These are phyloP conservation scores for Thymallus thymallus DNA, from an alignment of 2,113 vertebrate species.

Conservation along the genomic window DNA sequence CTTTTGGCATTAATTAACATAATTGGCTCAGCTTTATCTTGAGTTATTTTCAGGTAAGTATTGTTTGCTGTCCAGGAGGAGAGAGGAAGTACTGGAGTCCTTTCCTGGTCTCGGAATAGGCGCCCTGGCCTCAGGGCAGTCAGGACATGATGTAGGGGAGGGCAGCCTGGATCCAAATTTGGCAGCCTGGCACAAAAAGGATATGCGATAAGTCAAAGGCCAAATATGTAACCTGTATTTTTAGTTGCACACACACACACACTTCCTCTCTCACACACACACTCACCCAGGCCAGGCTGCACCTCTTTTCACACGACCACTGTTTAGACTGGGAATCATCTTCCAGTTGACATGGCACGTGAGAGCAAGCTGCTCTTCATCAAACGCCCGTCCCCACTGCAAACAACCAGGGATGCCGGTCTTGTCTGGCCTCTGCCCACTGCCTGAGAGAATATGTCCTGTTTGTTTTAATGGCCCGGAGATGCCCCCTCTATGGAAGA, in stretches of 20 bases:
- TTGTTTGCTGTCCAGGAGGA: constrained; percentile 52
- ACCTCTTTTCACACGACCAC: constrained; percentile 35
- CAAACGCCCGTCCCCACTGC: constrained; percentile 29
- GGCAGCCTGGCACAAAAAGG: constrained; percentile 60
- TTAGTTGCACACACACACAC: constrained; percentile 18
- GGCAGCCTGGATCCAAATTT: constrained; percentile 57
- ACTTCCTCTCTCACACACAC: background rate
- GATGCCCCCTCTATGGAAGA: constrained; percentile 10
- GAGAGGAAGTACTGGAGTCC: constrained; percentile 31
- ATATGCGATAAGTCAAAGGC: constrained; percentile 58
- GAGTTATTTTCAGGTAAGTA: constrained; percentile 60
- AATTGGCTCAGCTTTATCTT: constrained; percentile 32
- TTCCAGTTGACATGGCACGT: constrained; percentile 58
- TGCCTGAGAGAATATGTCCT: constrained; percentile 33
- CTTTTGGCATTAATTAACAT: constrained; percentile 14
- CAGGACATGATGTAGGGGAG: constrained; percentile 44
- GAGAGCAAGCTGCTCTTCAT: constrained; percentile 49
- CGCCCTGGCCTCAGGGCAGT: constrained; percentile 30
- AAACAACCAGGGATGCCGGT: constrained; percentile 50
- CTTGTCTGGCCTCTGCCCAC: constrained; percentile 14
- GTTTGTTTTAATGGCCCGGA: constrained; percentile 47
- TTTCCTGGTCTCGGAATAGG: constrained; percentile 32
- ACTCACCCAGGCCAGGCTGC: background rate
- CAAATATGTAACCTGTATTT: background rate
- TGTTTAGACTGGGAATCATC: constrained; percentile 65